phyloP scores from a whole-genome alignment of 2,888 invertebrate species.

The Tenthredo livida region DNA sequence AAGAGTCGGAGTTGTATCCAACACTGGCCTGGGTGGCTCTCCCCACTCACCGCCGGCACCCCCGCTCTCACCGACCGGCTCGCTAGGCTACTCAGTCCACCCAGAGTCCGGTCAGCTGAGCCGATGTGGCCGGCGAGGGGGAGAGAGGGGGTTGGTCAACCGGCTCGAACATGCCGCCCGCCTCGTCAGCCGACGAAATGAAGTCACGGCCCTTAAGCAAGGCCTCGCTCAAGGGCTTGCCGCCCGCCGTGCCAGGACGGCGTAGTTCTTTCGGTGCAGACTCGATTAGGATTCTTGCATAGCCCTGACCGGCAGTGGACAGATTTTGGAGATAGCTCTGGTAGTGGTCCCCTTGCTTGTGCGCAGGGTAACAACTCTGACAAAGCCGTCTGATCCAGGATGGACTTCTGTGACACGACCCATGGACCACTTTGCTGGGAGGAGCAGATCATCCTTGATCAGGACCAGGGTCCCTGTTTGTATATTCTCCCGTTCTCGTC shows the following conservation, averaged over 20 bases:
- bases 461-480: constrained; percentile 59
- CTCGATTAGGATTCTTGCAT: neutral
- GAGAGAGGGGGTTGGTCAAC: too few relatives aligned
- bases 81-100: too few relatives aligned
- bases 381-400: constrained; percentile 59
- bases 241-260: neutral
- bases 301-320: neutral
- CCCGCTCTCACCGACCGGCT: too few relatives aligned
- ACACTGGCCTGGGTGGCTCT: too few relatives aligned
- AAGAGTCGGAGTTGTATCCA: too few relatives aligned
- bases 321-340: neutral
- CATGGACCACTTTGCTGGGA: constrained; percentile 60
- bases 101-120: too few relatives aligned
- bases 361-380: constrained; percentile 51
- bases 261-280: neutral
- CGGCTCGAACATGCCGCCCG: too few relatives aligned
- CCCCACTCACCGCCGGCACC: too few relatives aligned
- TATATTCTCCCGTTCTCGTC: constrained; percentile 35
- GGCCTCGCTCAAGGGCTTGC: neutral
- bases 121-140: too few relatives aligned
- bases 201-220: too few relatives aligned
- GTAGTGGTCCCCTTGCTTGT: neutral
- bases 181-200: too few relatives aligned
- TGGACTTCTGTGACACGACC: constrained; percentile 55
- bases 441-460: constrained; percentile 58